Evolutionary conservation across 2,888 invertebrate genomes (phyloP), one percentile per base, ranked within the genome.

Genomic region (Cataglyphis albicans): DNA sequence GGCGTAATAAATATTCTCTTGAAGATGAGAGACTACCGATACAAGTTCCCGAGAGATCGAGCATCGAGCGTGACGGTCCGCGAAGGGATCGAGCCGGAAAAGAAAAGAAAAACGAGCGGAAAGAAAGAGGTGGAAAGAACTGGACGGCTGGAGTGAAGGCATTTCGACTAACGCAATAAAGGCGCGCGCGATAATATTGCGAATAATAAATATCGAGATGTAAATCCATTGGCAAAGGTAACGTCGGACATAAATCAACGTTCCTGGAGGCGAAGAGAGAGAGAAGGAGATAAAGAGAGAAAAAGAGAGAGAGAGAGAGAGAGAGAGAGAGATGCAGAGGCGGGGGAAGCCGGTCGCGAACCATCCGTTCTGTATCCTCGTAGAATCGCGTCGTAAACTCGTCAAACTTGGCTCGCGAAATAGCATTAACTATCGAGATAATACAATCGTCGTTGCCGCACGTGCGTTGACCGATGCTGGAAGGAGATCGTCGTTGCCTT

Each of bases 171-270:
- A 93, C 93, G 94, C 93, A 93, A 94, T 94, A 94, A 94, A 94
- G 92, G 86, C 81, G 84, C 86, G 89, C 85, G 92, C 93, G 93
- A 94, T 94, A 93, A 94, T 94, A 94, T 93, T 93, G 86, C 93
- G 93, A 93, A 94, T 93, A 94, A 94, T 94, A 94, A 94, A 94
- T 94, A 94, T 94, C 92, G 91, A 91, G 93, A 94, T 94, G 93
- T 94, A 94, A 94, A 94, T 94, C 93, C 94, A 94, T 94, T 94
- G 94, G 94, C 93, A 93, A 92, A 93, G 92, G 93, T 94, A 94
- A 94, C 93, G 94, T 94, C 92, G 92, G 86, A 91, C 94, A 94
- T 94, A 94, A 94, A 94, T 94, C 94, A 94, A 90, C 88, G 91
- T 87, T 88, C 86, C 91, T 87, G 88, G 87, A 73, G 84, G 82